A percentile compares a stretch with the other conserved stretches of the same genome.
These are phyloP conservation scores for Oreochromis mossambicus DNA, from an alignment of 2,797 vertebrate species.

Conservation along the genomic window DNA sequence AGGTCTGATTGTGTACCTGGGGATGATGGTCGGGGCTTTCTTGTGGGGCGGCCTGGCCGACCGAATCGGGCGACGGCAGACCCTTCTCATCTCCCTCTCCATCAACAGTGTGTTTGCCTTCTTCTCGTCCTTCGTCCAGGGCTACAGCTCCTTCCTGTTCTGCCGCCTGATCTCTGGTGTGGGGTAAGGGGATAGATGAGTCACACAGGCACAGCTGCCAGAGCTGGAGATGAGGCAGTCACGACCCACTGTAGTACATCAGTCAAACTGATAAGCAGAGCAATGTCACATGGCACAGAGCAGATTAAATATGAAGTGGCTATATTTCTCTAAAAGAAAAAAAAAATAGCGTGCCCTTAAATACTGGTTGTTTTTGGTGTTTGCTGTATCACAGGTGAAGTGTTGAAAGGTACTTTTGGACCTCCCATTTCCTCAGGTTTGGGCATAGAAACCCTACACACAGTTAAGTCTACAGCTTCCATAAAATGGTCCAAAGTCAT, in stretches of 20 bases:
- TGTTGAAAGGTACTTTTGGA: not conserved
- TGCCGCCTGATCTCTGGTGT: conserved; percentile 93
- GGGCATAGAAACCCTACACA: not conserved
- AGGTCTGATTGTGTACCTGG: conserved; percentile 97
- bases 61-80: conserved; percentile 90
- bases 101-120: conserved; percentile 97
- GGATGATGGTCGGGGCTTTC: conserved; percentile 98
- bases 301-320: not conserved
- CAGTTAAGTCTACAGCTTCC: accelerated
- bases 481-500: not conserved
- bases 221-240: not conserved
- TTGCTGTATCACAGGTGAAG: not conserved
- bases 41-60: conserved; percentile 94
- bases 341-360: not conserved
- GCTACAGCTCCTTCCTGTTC: conserved; percentile 94
- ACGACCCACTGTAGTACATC: not conserved
- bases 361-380: not conserved
- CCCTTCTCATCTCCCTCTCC: conserved; percentile 96
- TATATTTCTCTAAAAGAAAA: not conserved
- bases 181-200: conserved; percentile 79
- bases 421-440: not conserved
- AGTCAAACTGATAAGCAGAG: not conserved
- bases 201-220: not conserved
- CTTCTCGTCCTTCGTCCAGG: conserved; percentile 98
- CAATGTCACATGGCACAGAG: not conserved